A percentile compares a stretch with the other conserved stretches of the same genome.
phyloP scores from a whole-genome alignment of 2,797 vertebrate species.

The Crypturellus tataupa region DNA sequence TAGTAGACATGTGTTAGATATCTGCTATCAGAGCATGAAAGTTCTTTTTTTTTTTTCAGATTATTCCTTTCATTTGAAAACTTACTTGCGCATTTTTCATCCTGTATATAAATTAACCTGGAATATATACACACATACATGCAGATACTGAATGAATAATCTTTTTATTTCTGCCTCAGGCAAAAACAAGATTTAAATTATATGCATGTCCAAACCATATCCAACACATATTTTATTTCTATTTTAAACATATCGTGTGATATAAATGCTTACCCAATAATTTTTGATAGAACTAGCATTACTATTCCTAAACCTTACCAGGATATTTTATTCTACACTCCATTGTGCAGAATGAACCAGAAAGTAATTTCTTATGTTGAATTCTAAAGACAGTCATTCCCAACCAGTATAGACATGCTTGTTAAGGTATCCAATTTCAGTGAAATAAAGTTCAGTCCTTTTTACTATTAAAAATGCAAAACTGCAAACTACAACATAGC shows the following conservation, averaged over 20 bases:
- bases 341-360: neutral
- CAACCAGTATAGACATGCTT: conserved; percentile 49
- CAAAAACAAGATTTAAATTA: neutral
- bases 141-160: neutral
- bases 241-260: neutral
- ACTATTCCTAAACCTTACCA: neutral
- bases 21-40: neutral
- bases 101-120: neutral
- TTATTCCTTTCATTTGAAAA: neutral
- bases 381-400: conserved; percentile 9
- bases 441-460: conserved; percentile 31
- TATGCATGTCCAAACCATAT: neutral
- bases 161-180: neutral
- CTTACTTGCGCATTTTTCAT: neutral
- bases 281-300: neutral
- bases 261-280: neutral
- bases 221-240: neutral
- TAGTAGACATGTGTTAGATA: neutral
- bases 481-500: neutral
- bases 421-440: neutral
- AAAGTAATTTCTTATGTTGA: neutral
- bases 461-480: conserved; percentile 11
- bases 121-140: rapidly evolving
- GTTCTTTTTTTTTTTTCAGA: neutral
- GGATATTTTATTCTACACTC: conserved; percentile 9